Evolutionary conservation across 2,113 vertebrate species (phyloP), one percentile per base, ranked within the genome.

Genomic region (Spea bombifrons): DNA sequence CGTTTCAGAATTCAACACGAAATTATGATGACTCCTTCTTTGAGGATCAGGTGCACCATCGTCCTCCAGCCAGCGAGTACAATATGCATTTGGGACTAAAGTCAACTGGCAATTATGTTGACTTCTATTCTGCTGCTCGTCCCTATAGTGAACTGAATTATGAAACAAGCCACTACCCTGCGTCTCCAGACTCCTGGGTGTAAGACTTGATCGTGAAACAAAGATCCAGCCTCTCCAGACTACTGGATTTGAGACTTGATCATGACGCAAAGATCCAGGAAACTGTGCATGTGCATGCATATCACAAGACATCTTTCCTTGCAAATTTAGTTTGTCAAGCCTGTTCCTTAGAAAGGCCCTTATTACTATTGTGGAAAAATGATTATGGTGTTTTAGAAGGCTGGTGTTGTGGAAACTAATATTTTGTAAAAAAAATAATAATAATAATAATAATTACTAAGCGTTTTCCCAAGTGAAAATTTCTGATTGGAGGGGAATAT

Each of bases 141-240:
- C 97, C 97, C 83, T 99, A 99, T 91, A 98, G 97, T 78, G 97
- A 99, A 97, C 95, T 99, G 88, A 99, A 98, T 93, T 98, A 99
- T 88, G 97, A 98, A 92, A 98, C 96, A 87, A 99, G 97, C 92
- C 97, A 99, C 94, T 99, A 99, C 89, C 97, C 97, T 65, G 97
- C 96, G 88, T 99, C 97, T 30, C 97, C 97, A 65, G 97, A 99
- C 93, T 99, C 97, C 86, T 99, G 97, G 97, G 97, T 99, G 89
- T 99, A 95, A 94, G 88, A 80, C 68, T 81, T 77, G 45, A 86
- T 83, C 81, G 84, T 59, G 83, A 66, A 57, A 46, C 75, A 77
- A 84, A 59, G 55, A 99, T 90, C 97, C 97, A 66, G 97, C 96
- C 88, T 99, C 97, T 30, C 97, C 97, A 65, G 97, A 99, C 93